phyloP scores from a whole-genome alignment of 1,140 invertebrate species.

The Reticulitermes speratus region DNA sequence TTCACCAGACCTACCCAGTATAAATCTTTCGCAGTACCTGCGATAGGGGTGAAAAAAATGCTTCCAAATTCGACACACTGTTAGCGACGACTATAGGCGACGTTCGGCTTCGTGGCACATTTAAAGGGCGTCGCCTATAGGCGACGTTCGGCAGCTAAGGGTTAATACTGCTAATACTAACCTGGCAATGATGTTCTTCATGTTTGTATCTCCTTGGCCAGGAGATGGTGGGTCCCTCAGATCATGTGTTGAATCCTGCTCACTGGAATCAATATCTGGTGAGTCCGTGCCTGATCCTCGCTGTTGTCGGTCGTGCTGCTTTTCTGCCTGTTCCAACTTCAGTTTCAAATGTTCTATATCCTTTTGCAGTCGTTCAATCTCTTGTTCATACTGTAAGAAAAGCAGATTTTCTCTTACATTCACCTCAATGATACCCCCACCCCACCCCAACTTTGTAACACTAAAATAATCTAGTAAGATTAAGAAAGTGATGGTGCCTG shows the following conservation, averaged over 20 bases:
- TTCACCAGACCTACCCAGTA: too few relatives aligned
- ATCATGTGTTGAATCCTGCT: slow-evolving; percentile 43
- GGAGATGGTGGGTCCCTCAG: slow-evolving; percentile 41
- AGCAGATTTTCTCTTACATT: neutral
- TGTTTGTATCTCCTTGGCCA: slow-evolving; percentile 62
- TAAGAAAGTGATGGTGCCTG: too few relatives aligned
- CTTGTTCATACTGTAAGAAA: slow-evolving; percentile 61
- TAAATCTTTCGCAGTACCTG: too few relatives aligned
- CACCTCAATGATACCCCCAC: neutral
- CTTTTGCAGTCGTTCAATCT: slow-evolving; percentile 75
- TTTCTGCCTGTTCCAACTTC: slow-evolving; percentile 60
- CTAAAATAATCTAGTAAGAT: too few relatives aligned
- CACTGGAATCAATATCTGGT: slow-evolving; percentile 48
- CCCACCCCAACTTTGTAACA: too few relatives aligned
- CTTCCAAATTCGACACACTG: too few relatives aligned
- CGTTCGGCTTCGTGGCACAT: too few relatives aligned
- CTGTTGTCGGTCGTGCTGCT: slow-evolving; percentile 35
- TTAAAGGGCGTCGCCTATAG: too few relatives aligned
- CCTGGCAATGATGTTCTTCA: slow-evolving; percentile 79
- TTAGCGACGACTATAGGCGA: too few relatives aligned
- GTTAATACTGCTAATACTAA: slow-evolving; percentile 40
- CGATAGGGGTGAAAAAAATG: too few relatives aligned
- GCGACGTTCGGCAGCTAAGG: too few relatives aligned
- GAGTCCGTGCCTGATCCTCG: slow-evolving; percentile 24
- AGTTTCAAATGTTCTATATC: slow-evolving; percentile 71